A percentile compares a stretch with the other conserved stretches of the same genome.
Evolutionary conservation across 2,113 vertebrate species (phyloP).

Genomic region (Myotis lucifugus): DNA sequence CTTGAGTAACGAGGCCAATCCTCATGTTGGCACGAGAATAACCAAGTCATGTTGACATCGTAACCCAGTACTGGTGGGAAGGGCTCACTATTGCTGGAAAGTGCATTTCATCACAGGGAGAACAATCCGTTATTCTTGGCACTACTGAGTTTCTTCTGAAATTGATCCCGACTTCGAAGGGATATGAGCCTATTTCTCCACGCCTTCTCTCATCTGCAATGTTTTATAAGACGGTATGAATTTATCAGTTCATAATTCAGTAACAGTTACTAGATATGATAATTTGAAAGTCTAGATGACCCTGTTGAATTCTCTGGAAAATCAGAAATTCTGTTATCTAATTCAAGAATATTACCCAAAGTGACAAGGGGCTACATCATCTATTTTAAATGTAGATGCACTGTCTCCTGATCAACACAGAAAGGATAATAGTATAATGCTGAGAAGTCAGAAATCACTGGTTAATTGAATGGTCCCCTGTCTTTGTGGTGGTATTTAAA

Average conservation of each 20-base stretch:
- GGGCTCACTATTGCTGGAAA: constrained; percentile 37
- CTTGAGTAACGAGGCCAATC: constrained; percentile 38
- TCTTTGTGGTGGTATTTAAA: background rate
- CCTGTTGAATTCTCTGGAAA: constrained; percentile 26
- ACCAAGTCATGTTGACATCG: background rate
- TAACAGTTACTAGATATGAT: background rate
- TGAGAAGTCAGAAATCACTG: background rate
- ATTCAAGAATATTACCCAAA: constrained; percentile 29
- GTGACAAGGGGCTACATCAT: constrained; percentile 3
- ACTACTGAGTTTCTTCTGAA: constrained; percentile 36
- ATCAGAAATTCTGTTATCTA: constrained; percentile 20
- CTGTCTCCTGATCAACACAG: background rate
- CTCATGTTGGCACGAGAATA: constrained; percentile 23
- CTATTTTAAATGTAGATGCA: background rate
- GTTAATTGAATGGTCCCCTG: background rate
- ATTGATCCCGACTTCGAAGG: constrained; percentile 37
- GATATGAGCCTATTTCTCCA: constrained; percentile 45
- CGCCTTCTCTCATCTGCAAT: background rate
- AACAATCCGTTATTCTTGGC: constrained; percentile 74
- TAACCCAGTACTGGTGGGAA: constrained; percentile 58
- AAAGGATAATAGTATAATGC: background rate
- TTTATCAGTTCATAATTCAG: background rate
- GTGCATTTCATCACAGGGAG: constrained; percentile 54
- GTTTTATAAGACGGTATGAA: background rate
- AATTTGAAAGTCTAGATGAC: background rate